Conservation (phyloP, 2,113 vertebrate genomes). For the Coryphaenoides rupestris region DNA sequence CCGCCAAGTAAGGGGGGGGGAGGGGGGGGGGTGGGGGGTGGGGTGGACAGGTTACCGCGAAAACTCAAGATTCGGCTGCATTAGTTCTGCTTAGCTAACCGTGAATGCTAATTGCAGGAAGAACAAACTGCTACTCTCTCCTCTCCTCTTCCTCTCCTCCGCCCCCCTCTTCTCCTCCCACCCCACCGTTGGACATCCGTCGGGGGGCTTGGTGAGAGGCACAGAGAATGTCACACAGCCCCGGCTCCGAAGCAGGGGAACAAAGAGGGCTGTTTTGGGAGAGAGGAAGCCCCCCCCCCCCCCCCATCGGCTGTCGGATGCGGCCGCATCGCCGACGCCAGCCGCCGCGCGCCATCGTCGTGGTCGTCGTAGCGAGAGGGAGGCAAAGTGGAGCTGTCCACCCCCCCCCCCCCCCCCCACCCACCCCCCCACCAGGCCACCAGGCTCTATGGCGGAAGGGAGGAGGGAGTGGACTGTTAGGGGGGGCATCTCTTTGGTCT, state of each 20-base stretch:
- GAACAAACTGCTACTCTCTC: slow-evolving; percentile 77
- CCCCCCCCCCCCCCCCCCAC: slow-evolving; percentile 28
- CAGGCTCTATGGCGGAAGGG: too few relatives aligned
- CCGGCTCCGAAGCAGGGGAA: slow-evolving; percentile 46
- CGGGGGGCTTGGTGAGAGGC: slow-evolving; percentile 54
- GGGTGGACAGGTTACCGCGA: slow-evolving; percentile 92
- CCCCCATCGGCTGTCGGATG: too few relatives aligned
- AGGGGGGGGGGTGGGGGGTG: too few relatives aligned
- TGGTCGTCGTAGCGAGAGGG: slow-evolving; percentile 25
- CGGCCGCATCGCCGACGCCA: too few relatives aligned
- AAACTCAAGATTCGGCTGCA: slow-evolving; percentile 87
- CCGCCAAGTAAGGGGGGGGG: slow-evolving; percentile 56
- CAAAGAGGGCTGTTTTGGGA: slow-evolving; percentile 70
- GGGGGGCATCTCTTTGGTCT: too few relatives aligned
- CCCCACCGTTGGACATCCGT: slow-evolving; percentile 32
- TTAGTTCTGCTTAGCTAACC: slow-evolving; percentile 98
- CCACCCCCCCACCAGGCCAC: too few relatives aligned
- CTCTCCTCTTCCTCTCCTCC: slow-evolving; percentile 54
- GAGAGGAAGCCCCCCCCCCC: slow-evolving; percentile 12
- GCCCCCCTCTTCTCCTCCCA: background rate
- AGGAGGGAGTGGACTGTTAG: too few relatives aligned
- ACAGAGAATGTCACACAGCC: slow-evolving; percentile 58
- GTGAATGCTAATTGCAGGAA: slow-evolving; percentile 95
- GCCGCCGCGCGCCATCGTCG: too few relatives aligned
- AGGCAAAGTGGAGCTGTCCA: slow-evolving; percentile 18